Conservation (phyloP, 2,888 invertebrate species). For the Drosophila maculinotata region DNA sequence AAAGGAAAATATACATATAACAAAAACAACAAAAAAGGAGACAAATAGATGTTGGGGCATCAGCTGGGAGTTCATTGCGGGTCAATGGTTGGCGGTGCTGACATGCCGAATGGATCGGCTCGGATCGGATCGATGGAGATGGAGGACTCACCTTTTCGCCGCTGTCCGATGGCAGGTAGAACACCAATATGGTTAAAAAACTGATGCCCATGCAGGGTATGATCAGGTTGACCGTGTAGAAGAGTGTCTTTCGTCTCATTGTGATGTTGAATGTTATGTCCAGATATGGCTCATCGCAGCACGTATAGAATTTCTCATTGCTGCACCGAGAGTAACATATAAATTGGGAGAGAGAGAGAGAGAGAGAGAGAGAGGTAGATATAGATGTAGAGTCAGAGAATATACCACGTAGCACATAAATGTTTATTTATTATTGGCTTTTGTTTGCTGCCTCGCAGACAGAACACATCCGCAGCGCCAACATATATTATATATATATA, state of each 20-base stretch:
- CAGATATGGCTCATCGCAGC: conserved; percentile 98
- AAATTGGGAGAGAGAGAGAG: conserved; percentile 2
- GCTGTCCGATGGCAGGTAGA: conserved; percentile 98
- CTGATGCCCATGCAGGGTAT: conserved; percentile 99
- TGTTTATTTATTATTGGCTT: conserved; percentile 55
- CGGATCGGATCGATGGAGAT: neutral
- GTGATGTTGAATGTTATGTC: conserved; percentile 99
- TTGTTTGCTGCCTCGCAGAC: conserved; percentile 46
- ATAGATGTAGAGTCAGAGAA: too few species aligned
- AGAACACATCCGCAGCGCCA: conserved; percentile 47
- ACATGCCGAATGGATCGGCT: neutral
- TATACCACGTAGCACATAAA: conserved; percentile 42
- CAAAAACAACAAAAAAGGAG: neutral
- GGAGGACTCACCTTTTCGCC: conserved; percentile 94
- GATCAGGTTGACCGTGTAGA: conserved; percentile 98
- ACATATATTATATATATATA: conserved; percentile 6
- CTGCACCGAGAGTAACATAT: conserved; percentile 85
- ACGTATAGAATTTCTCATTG: conserved; percentile 97
- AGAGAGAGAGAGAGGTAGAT: conserved; percentile 6
- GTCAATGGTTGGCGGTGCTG: conserved; percentile 3
- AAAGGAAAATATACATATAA: conserved; percentile 8
- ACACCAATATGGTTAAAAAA: conserved; percentile 97
- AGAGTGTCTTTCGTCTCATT: conserved; percentile 97
- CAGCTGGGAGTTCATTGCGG: conserved; percentile 21
- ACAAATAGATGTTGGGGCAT: conserved; percentile 14